These are phyloP conservation scores for Platanista minor DNA, from an alignment of 2,113 vertebrate species.

Conservation along the genomic window DNA sequence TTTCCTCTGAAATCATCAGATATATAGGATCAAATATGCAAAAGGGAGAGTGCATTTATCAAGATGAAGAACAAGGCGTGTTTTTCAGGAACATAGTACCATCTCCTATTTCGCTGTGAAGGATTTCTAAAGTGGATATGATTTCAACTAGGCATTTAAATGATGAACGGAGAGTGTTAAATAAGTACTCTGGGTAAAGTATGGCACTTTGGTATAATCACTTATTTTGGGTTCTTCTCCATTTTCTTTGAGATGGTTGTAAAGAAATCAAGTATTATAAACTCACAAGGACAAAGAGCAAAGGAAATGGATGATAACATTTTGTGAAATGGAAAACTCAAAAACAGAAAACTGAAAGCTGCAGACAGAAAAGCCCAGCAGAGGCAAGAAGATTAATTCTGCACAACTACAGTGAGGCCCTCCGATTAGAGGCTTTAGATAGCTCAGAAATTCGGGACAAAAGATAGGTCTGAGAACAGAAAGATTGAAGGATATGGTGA, in stretches of 20 bases:
- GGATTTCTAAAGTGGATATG: background rate
- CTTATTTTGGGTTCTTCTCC: background rate
- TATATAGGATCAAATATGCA: background rate
- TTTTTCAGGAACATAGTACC: background rate
- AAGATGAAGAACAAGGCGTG: background rate
- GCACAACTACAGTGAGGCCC: background rate
- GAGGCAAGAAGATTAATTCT: background rate
- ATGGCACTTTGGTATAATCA: background rate
- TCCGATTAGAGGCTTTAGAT: background rate
- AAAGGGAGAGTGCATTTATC: background rate
- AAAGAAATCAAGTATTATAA: background rate
- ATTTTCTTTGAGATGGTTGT: background rate
- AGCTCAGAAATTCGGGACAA: background rate
- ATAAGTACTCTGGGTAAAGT: background rate
- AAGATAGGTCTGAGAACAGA: background rate
- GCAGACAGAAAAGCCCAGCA: background rate
- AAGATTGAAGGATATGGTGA: background rate
- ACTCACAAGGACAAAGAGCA: background rate
- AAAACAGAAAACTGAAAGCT: background rate
- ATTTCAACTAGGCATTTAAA: background rate
- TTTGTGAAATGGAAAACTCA: background rate
- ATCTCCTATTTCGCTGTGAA: background rate
- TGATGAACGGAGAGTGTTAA: background rate
- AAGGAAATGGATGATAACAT: background rate
- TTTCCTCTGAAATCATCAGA: background rate